A percentile compares a stretch with the other conserved stretches of the same genome.
phyloP scores from a whole-genome alignment of 2,113 vertebrate genomes.

The Periophthalmodon schlosseri region DNA sequence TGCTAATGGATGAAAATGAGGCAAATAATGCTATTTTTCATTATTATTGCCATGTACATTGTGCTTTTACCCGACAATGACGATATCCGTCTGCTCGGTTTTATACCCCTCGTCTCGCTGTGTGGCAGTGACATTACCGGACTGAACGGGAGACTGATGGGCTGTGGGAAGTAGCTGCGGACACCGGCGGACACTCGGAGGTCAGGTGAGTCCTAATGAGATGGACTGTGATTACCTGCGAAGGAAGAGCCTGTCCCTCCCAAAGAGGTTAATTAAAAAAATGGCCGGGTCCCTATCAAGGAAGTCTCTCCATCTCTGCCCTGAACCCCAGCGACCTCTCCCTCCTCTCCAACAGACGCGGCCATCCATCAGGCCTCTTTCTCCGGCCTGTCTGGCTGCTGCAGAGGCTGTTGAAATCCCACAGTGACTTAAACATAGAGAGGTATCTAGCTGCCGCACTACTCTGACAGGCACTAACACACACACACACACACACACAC shows the following conservation, averaged over 20 bases:
- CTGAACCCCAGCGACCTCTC: conserved; percentile 48
- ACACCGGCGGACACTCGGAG: conserved; percentile 29
- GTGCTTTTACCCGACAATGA: not conserved
- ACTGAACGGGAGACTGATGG: conserved; percentile 14
- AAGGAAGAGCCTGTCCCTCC: conserved; percentile 48
- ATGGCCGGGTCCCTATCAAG: conserved; percentile 34
- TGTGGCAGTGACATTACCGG: conserved; percentile 29
- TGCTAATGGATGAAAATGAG: no score
- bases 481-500: conserved; percentile 16
- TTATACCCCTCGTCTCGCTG: not conserved
- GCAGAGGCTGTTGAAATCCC: conserved; percentile 45
- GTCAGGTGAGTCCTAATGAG: conserved; percentile 56
- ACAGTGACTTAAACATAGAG: conserved; percentile 46
- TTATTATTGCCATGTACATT: no score
- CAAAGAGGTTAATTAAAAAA: conserved; percentile 71
- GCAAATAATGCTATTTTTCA: no score
- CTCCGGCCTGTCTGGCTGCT: conserved; percentile 23
- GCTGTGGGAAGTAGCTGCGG: conserved; percentile 10
- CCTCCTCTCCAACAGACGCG: conserved; percentile 45
- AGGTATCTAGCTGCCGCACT: conserved; percentile 27
- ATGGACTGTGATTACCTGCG: conserved; percentile 51
- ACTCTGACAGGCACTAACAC: conserved; percentile 41
- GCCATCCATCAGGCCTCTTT: conserved; percentile 59
- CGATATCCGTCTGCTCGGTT: not conserved
- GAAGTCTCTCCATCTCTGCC: conserved; percentile 58